Evolutionary conservation across 2,113 vertebrate genomes (phyloP).

Genomic region (Dasyprocta punctata): DNA sequence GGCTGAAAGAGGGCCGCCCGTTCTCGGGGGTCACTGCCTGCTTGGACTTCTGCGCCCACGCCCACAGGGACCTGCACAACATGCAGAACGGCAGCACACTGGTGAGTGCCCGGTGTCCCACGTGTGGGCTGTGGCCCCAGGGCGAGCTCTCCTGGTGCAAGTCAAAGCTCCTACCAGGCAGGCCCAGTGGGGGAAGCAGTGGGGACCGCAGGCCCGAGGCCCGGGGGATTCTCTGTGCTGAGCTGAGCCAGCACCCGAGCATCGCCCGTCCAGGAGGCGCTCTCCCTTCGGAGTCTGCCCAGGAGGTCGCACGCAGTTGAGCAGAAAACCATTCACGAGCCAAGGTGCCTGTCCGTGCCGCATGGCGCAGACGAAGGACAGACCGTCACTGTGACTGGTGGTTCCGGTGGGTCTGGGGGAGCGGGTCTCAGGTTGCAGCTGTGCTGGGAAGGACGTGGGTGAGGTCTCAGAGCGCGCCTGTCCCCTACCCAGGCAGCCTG

Average conservation of each 20-base stretch:
- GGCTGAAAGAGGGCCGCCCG: constrained; percentile 94
- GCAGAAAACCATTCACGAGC: neutral
- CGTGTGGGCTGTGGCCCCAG: neutral
- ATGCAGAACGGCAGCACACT: constrained; percentile 97
- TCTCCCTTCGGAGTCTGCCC: neutral
- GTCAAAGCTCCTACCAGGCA: neutral
- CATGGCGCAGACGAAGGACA: neutral
- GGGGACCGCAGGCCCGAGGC: neutral
- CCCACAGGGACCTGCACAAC: constrained; percentile 98
- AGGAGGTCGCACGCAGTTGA: neutral
- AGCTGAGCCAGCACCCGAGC: neutral
- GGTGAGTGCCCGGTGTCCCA: constrained; percentile 85
- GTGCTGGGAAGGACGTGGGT: neutral
- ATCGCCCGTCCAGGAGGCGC: neutral
- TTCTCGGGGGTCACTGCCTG: constrained; percentile 99
- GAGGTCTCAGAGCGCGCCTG: neutral
- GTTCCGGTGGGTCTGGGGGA: too few relatives aligned
- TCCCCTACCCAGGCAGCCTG: neutral
- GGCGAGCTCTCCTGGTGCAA: neutral
- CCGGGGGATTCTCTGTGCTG: neutral
- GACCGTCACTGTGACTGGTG: neutral
- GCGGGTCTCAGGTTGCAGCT: neutral
- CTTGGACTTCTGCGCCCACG: constrained; percentile 97
- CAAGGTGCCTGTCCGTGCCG: neutral
- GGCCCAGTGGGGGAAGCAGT: neutral